Percentiles rank a stretch among this genome's conserved stretches.
These are phyloP conservation scores for Unio pictorum DNA, from an alignment of 2,888 invertebrate species.

Conservation along the genomic window DNA sequence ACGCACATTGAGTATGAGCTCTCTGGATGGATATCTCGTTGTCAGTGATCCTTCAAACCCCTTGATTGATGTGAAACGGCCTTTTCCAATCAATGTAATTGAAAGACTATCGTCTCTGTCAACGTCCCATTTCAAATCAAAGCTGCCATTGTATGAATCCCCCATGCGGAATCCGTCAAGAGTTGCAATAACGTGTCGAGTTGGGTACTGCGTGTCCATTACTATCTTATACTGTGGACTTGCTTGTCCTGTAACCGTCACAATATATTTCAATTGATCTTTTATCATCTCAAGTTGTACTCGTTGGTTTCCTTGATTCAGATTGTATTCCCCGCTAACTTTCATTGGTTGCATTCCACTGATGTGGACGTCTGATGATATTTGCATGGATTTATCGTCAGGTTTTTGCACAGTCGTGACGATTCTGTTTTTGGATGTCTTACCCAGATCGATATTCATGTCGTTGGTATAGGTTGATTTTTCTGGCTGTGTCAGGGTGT, in stretches of 20 bases:
- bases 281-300: conserved; percentile 21
- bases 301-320: conserved; percentile 33
- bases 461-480: conserved; percentile 37
- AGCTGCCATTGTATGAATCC: conserved; percentile 24
- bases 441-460: conserved; percentile 31
- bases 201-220: conserved; percentile 35
- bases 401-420: conserved; percentile 30
- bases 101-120: conserved; percentile 37
- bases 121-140: conserved; percentile 52
- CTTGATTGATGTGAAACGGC: conserved; percentile 15
- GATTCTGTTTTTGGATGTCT: conserved; percentile 27
- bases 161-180: conserved; percentile 29
- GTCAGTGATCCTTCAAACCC: conserved; percentile 34
- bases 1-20: conserved; percentile 29
- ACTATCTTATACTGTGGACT: conserved; percentile 21
- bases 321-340: conserved; percentile 32
- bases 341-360: conserved; percentile 26
- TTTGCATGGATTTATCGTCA: conserved; percentile 20
- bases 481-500: conserved; percentile 36
- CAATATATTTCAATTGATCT: conserved; percentile 31
- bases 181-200: conserved; percentile 37
- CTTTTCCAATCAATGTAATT: conserved; percentile 23
- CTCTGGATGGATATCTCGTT: conserved; percentile 29
- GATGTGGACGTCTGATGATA: conserved; percentile 40
- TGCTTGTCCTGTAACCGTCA: conserved; percentile 25